phyloP scores from a whole-genome alignment of 2,113 vertebrate genomes.

The Brachyistius frenatus region DNA sequence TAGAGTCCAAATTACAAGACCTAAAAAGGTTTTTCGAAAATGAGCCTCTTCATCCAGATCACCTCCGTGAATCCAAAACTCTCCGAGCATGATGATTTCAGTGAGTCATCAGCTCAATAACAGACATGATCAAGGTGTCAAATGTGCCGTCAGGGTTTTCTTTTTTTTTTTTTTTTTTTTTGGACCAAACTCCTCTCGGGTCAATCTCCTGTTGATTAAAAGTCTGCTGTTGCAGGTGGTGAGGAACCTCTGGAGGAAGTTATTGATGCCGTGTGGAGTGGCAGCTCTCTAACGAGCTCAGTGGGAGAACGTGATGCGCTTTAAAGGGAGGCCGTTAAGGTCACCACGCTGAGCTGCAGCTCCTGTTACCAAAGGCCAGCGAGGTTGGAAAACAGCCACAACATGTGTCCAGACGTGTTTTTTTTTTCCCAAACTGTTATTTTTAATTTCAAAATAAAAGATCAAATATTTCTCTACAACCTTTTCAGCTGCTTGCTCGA shows the following conservation, averaged over 20 bases:
- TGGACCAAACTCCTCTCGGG: neutral
- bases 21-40: neutral
- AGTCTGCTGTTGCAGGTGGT: neutral
- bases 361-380: neutral
- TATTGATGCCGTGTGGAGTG: conserved; percentile 29
- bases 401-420: neutral
- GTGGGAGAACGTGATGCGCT: conserved; percentile 5
- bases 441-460: too few species aligned
- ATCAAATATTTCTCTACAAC: too few species aligned
- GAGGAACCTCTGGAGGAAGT: conserved; percentile 3
- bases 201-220: conserved; percentile 34
- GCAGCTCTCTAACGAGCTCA: conserved; percentile 32
- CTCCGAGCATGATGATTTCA: neutral
- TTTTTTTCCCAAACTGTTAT: too few species aligned
- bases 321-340: neutral
- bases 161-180: too few species aligned
- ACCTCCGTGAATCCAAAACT: too few species aligned
- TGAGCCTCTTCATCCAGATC: neutral
- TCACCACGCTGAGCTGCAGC: neutral
- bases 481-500: too few species aligned
- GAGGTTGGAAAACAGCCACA: neutral
- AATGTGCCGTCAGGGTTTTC: neutral
- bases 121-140: neutral
- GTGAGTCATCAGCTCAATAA: neutral
- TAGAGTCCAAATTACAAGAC: neutral